Conservation (phyloP, 2,113 vertebrate genomes). For the Pteruthius melanotis region DNA sequence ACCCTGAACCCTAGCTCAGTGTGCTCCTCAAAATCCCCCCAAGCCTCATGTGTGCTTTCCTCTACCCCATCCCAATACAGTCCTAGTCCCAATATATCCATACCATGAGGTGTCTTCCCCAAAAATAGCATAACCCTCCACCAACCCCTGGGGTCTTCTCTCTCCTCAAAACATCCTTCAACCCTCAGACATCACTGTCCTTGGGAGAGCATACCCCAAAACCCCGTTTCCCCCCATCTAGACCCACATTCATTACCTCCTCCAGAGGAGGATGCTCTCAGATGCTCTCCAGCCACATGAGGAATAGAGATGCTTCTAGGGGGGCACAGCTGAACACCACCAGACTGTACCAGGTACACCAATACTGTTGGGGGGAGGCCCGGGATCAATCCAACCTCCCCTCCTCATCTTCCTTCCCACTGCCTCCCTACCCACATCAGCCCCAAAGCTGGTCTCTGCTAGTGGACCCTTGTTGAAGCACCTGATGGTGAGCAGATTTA, state of each 20-base stretch:
- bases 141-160: background rate
- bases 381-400: no score
- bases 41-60: background rate
- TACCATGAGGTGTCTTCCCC: background rate
- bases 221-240: fast-evolving
- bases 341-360: background rate
- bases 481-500: background rate
- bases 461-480: background rate
- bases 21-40: background rate
- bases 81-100: background rate
- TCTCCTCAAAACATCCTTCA: background rate
- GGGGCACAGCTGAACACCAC: background rate
- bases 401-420: background rate
- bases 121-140: background rate
- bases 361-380: fast-evolving
- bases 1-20: no score
- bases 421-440: background rate
- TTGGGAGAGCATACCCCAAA: background rate
- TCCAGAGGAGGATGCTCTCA: no score
- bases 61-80: no score
- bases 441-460: fast-evolving
- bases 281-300: background rate
- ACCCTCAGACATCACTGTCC: no score
- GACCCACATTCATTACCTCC: no score
- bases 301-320: background rate